Evolutionary conservation across 2,888 invertebrate species (phyloP), one percentile per base, ranked within the genome.

Genomic region (Drosophila flavopinicola): DNA sequence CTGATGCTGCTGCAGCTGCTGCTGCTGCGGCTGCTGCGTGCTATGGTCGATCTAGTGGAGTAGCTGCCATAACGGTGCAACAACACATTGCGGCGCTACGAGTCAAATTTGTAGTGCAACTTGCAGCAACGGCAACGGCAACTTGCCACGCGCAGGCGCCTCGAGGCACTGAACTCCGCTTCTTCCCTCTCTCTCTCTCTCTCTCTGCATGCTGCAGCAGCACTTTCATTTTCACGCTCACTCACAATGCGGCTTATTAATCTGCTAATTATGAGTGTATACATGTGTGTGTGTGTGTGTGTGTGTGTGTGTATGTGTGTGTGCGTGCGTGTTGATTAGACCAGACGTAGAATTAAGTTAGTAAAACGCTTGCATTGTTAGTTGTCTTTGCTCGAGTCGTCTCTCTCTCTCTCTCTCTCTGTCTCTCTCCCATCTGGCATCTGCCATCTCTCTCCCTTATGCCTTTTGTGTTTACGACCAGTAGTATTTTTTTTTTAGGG

Each of bases 221-320:
- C 85, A 82, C 87, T 82, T 82, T 82, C 87, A 80, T 82, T 83
- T 83, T 83, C 83, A 85, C 48, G 76, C 78, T 82, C 85, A 68
- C 61, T 63, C 74, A 84, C 78, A 78, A 80, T 83, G 63, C 11
- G 24, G 80, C 80, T 76, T 84, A 80, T 85, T 80, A 80, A 80
- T 80, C 86, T 76, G 66, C 38, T 85, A 85, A 80, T 80, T 80
- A 79, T 76, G 64, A 58, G 15, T 48, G 32, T 29, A 27, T 39
- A 44, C 17, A 20, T 35, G 38, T 53, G 35, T 44, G 52, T 48
- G 39, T 32, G 51, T 47, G 7, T 48, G 33, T 29, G 25, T 35
- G 30, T 17, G 41, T 35, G 25, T 38, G 25, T 48, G 44, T 61
- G n/a, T 49, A 47, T 45, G 20, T 38, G 33, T 25, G 23, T 29